phyloP scores from a whole-genome alignment of 2,888 invertebrate species.

The Coleophora flavipennella region DNA sequence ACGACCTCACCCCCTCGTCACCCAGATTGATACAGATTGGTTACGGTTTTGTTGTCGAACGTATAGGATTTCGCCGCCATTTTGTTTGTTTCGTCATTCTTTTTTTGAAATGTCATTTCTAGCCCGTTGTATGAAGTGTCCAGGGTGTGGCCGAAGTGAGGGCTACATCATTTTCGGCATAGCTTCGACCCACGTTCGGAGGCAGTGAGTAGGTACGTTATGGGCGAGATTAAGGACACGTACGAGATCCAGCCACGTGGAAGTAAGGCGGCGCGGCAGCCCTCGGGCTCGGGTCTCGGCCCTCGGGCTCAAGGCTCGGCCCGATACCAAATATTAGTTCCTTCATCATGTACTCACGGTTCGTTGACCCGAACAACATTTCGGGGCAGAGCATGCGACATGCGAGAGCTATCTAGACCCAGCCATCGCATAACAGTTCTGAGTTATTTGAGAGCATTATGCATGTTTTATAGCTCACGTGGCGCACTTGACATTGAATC shows the following conservation, averaged over 20 bases:
- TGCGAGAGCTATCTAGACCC: slow-evolving; percentile 36
- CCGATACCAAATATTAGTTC: slow-evolving; percentile 64
- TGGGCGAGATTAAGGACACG: slow-evolving; percentile 5
- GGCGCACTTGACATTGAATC: too few species aligned
- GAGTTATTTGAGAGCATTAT: slow-evolving; percentile 21
- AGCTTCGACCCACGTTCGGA: too few species aligned
- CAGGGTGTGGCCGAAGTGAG: too few species aligned
- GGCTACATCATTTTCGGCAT: too few species aligned
- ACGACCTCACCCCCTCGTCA: too few species aligned
- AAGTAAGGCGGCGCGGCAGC: slow-evolving; percentile 52
- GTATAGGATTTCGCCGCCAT: too few species aligned
- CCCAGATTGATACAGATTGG: too few species aligned
- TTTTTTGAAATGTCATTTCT: too few species aligned
- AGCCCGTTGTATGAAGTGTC: too few species aligned
- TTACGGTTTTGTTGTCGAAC: too few species aligned
- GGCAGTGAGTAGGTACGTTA: too few species aligned
- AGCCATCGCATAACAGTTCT: slow-evolving; percentile 26
- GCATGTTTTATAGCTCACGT: slow-evolving; percentile 16
- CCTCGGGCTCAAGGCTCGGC: slow-evolving; percentile 51
- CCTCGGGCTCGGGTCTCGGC: slow-evolving; percentile 51
- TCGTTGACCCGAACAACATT: slow-evolving; percentile 61
- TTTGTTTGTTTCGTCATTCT: too few species aligned
- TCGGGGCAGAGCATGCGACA: slow-evolving; percentile 35
- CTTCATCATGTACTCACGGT: slow-evolving; percentile 51
- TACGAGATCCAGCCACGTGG: slow-evolving; percentile 43